Evolutionary conservation across 2,888 invertebrate species (phyloP).

Genomic region (Pristionchus mayeri): DNA sequence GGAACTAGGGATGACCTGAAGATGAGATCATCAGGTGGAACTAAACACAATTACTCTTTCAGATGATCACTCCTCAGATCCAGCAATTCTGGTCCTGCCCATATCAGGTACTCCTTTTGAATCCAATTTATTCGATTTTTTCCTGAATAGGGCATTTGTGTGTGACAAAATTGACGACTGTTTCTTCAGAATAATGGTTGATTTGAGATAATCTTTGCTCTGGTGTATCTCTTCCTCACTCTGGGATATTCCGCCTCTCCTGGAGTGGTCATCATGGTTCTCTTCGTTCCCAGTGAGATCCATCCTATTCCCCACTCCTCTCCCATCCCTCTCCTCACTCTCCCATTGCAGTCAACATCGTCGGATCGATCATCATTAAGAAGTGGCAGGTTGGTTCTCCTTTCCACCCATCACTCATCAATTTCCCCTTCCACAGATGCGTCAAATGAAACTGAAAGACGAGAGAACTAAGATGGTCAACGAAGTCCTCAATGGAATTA

Average conservation of each 20-base stretch:
- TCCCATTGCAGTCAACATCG: conserved; percentile 68
- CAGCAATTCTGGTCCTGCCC: conserved; percentile 77
- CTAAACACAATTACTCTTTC: conserved; percentile 43
- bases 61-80: conserved; percentile 75
- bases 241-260: conserved; percentile 88
- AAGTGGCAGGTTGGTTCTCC: conserved; percentile 69
- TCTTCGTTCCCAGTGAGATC: conserved; percentile 89
- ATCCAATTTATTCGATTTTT: background rate
- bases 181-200: too few species aligned
- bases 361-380: conserved; percentile 65
- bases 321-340: too few species aligned
- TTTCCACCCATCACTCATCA: background rate
- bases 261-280: conserved; percentile 92
- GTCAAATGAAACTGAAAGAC: conserved; percentile 94
- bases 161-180: background rate
- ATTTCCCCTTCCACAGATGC: conserved; percentile 79
- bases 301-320: too few species aligned
- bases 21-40: background rate
- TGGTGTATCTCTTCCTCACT: conserved; percentile 78
- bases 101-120: conserved; percentile 68
- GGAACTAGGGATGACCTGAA: background rate
- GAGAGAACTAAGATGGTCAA: conserved; percentile 93
- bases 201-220: conserved; percentile 67
- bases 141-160: background rate
- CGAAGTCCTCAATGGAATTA: conserved; percentile 92